phyloP scores from a whole-genome alignment of 2,888 invertebrate genomes.

The Ectemnius lituratus region DNA sequence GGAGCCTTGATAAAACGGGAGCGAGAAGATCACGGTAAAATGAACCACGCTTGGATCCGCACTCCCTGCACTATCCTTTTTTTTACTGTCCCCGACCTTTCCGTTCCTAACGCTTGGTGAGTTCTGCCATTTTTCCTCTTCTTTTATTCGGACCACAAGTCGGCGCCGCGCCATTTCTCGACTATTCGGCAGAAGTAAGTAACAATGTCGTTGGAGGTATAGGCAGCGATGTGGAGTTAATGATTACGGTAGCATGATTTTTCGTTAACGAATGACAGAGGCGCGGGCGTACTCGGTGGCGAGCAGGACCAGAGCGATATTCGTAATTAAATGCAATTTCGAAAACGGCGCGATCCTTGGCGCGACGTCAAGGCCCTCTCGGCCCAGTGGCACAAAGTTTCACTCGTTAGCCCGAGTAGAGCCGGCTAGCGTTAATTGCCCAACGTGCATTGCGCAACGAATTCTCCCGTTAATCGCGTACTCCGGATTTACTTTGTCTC shows the following conservation, averaged over 20 bases:
- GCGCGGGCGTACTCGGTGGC: constrained; percentile 9
- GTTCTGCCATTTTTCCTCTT: no score
- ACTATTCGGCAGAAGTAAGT: no score
- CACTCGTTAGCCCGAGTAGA: constrained; percentile 44
- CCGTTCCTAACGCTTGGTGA: no score
- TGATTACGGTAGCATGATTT: constrained; percentile 39
- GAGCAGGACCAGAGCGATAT: constrained; percentile 34
- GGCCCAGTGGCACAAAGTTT: constrained; percentile 28
- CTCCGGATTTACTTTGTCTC: constrained; percentile 39
- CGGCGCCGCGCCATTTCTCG: no score
- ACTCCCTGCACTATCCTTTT: no score
- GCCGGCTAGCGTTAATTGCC: constrained; percentile 46
- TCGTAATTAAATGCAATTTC: constrained; percentile 57
- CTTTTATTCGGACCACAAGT: no score
- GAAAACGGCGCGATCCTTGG: constrained; percentile 44
- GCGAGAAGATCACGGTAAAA: no score
- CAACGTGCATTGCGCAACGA: constrained; percentile 34
- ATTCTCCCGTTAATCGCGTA: constrained; percentile 44
- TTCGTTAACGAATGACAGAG: constrained; percentile 40
- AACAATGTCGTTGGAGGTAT: no score
- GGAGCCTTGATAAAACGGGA: no score
- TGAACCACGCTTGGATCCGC: no score
- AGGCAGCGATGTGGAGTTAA: constrained; percentile 13
- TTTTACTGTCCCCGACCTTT: no score
- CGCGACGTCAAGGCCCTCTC: constrained; percentile 19